A percentile compares a stretch with the other conserved stretches of the same genome.
Conservation (phyloP, 2,888 invertebrate species). For the Podabrus alpinus region DNA sequence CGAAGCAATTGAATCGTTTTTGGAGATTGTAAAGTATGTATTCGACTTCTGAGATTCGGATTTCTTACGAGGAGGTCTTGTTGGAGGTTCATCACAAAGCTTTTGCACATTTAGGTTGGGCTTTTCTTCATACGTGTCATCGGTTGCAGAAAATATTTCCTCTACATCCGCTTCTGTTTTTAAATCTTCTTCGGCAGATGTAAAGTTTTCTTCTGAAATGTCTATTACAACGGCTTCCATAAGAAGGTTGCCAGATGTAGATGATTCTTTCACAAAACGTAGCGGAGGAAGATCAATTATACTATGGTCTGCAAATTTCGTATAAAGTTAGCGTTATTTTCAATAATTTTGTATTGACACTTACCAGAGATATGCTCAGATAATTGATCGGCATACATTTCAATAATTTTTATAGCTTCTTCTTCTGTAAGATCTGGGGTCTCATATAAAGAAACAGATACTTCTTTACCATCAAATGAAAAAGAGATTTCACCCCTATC, state of each 20-base stretch:
- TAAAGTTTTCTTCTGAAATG: slow-evolving; percentile 83
- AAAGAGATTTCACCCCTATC: slow-evolving; percentile 87
- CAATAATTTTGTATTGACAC: slow-evolving; percentile 11
- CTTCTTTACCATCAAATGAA: slow-evolving; percentile 90
- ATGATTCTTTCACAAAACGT: slow-evolving; percentile 86
- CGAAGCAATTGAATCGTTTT: slow-evolving; percentile 64
- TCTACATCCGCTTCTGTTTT: slow-evolving; percentile 86
- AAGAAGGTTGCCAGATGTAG: slow-evolving; percentile 81
- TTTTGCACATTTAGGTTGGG: slow-evolving; percentile 58
- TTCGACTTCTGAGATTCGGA: slow-evolving; percentile 67
- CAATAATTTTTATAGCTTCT: slow-evolving; percentile 88
- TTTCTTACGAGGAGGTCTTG: slow-evolving; percentile 67
- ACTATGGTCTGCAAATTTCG: slow-evolving; percentile 69
- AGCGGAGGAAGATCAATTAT: slow-evolving; percentile 85
- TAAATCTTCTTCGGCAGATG: slow-evolving; percentile 79
- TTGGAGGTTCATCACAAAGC: slow-evolving; percentile 62
- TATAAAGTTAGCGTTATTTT: slow-evolving; percentile 8
- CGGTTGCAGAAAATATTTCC: slow-evolving; percentile 77
- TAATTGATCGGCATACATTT: slow-evolving; percentile 92
- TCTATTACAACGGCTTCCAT: slow-evolving; percentile 93
- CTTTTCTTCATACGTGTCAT: slow-evolving; percentile 64
- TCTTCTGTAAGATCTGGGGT: slow-evolving; percentile 91
- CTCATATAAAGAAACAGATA: slow-evolving; percentile 88
- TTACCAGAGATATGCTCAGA: slow-evolving; percentile 81
- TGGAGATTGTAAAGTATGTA: slow-evolving; percentile 65